These are phyloP conservation scores for Gorsachius magnificus DNA, from an alignment of 2,797 vertebrate genomes.

Conservation along the genomic window DNA sequence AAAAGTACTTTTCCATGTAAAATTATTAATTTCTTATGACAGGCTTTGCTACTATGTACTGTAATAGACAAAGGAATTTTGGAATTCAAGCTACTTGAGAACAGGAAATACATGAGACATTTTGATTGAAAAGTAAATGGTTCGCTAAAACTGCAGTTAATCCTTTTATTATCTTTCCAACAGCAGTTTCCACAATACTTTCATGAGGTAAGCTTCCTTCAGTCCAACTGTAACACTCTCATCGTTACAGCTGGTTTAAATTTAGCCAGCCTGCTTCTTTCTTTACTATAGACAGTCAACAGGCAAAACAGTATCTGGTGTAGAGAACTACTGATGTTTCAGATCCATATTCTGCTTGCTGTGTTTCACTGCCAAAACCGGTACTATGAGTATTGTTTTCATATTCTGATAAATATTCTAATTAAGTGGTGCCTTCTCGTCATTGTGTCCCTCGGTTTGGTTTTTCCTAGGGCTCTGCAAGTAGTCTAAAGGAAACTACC, in stretches of 20 bases:
- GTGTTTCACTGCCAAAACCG: constrained; percentile 26
- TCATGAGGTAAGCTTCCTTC: constrained; percentile 84
- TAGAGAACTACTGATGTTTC: constrained; percentile 72
- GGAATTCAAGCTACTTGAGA: constrained; percentile 86
- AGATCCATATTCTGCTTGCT: constrained; percentile 70
- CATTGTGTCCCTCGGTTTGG: constrained; percentile 25
- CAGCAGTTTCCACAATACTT: constrained; percentile 87
- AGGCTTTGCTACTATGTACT: constrained; percentile 79
- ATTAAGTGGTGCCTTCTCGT: constrained; percentile 75
- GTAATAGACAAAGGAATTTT: constrained; percentile 91
- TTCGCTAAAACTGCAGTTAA: constrained; percentile 89
- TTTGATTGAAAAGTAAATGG: constrained; percentile 91
- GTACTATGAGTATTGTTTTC: constrained; percentile 40
- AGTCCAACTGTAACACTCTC: constrained; percentile 85
- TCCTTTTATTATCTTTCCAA: constrained; percentile 95
- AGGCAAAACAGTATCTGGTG: constrained; percentile 45
- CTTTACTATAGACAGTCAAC: constrained; percentile 29
- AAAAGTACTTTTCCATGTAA: constrained; percentile 71
- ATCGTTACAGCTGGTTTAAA: constrained; percentile 84
- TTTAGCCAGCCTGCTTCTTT: constrained; percentile 74
- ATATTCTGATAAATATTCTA: constrained; percentile 69
- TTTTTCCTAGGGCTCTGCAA: constrained; percentile 74
- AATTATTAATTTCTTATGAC: constrained; percentile 82
- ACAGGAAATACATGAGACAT: constrained; percentile 96
- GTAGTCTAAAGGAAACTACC: constrained; percentile 89